Evolutionary conservation across 2,113 vertebrate genomes (phyloP).

Genomic region (Heterocephalus glaber): DNA sequence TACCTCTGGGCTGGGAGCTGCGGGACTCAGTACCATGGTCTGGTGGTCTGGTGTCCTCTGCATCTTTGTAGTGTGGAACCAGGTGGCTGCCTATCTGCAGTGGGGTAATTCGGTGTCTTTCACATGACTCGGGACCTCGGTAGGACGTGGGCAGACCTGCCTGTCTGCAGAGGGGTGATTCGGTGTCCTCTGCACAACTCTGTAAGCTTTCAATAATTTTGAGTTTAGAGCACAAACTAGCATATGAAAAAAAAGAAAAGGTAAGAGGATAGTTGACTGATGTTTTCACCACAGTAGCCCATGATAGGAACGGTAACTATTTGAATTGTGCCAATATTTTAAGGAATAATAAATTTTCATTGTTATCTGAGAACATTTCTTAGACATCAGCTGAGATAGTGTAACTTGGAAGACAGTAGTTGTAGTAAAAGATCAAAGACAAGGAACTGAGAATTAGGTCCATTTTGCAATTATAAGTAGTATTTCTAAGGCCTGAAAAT

Average conservation of each 20-base stretch:
- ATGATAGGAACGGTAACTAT: neutral
- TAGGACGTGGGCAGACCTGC: too few species aligned
- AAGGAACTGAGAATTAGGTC: neutral
- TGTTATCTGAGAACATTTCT: neutral
- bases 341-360: neutral
- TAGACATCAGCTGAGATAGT: neutral
- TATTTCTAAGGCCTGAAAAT: neutral
- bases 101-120: too few species aligned
- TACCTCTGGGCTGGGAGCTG: too few species aligned
- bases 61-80: too few species aligned
- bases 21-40: too few species aligned
- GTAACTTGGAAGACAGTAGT: neutral
- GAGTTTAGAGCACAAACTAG: neutral
- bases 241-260: neutral
- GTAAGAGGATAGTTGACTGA: neutral
- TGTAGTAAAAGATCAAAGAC: neutral
- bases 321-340: neutral
- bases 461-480: neutral
- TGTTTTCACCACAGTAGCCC: neutral
- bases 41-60: too few species aligned
- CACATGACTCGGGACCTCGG: too few species aligned
- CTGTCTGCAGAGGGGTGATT: too few species aligned
- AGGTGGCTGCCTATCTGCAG: too few species aligned
- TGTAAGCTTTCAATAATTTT: neutral
- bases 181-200: too few species aligned